Percentiles rank a stretch among this genome's conserved stretches.
Conservation (phyloP, 2,113 vertebrate species). For the Oxyura jamaicensis region DNA sequence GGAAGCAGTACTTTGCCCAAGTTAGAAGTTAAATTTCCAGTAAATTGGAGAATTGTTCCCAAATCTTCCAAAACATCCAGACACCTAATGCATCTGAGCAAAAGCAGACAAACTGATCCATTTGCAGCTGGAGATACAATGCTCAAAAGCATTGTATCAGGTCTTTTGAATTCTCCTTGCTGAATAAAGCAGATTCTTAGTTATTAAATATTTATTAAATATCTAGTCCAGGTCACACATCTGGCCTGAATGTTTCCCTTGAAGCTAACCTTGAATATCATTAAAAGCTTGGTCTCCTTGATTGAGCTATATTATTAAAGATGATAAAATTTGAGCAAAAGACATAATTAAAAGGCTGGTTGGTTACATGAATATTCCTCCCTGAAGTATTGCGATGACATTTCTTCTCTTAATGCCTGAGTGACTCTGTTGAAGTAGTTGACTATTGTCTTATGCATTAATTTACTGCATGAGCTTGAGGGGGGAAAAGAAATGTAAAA, state of each 20-base stretch:
- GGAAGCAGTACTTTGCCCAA: not conserved
- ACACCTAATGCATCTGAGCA: not conserved
- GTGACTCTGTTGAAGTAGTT: slow-evolving; percentile 17
- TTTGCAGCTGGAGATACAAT: not conserved
- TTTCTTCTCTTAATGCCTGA: slow-evolving; percentile 34
- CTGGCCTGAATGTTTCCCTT: not conserved
- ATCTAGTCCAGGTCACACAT: not conserved
- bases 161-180: not conserved
- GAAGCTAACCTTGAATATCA: not conserved
- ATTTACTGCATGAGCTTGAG: not conserved
- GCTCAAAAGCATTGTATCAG: not conserved
- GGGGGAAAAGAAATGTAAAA: not conserved
- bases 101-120: not conserved
- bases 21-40: not conserved
- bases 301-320: not conserved
- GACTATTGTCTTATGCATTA: slow-evolving; percentile 23
- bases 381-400: not conserved
- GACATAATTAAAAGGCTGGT: slow-evolving; percentile 8
- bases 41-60: not conserved
- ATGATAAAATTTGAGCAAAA: slow-evolving; percentile 19
- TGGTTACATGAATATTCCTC: slow-evolving; percentile 31
- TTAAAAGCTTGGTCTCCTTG: not conserved
- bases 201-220: not conserved
- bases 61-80: not conserved
- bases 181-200: not conserved